Base-by-base conservation (phyloP, 2,113 vertebrate genomes). In the Odontesthes bonariensis region DNA sequence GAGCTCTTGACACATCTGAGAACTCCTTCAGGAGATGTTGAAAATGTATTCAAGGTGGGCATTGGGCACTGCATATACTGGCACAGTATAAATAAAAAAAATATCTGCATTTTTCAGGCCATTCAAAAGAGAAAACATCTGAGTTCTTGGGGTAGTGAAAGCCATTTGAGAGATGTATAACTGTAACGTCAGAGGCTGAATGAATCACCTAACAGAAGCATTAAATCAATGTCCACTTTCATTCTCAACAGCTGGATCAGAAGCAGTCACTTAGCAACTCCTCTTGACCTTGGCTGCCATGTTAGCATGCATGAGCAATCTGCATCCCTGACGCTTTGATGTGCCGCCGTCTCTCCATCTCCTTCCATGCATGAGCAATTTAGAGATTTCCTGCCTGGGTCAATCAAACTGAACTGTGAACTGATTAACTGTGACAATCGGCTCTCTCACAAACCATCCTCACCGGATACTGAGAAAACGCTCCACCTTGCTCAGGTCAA, bases 311-410 rank as follows among this genome's bases (percentile, higher is more conserved):
- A 89, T 86, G 86, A 86, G 80, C 77, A 58, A 89, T 83, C 82
- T 56, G 22, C 87, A 81, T 86, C 78, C 52, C 53, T 53, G 69
- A 72, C 20, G 22, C 85, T 89, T 81, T 90, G 86, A 93, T 88
- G 89, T 72, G 82, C 44, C 32, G 40, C 83, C 56, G 52, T 82
- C 82, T 77, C 82, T 72, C 65, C 80, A 61, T 67, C 79, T 83
- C 81, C 76, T 68, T 81, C 86, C 86, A 86, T 83, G 85, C 88
- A 77, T 82, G 87, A 89, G 82, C 67, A 53, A 84, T 75, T 73
- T 92, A 91, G 90, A 90, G 89, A 92, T 92, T 92, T 92, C 82
- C 91, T 77, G 89, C 80, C 86, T 19, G 6, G 89, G 87, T 86
- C 88, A 81, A 91, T 92, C 89, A 87, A 75, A 83, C 67, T 68